phyloP scores from a whole-genome alignment of 2,113 vertebrate species.

The Aspiorhynchus laticeps region DNA sequence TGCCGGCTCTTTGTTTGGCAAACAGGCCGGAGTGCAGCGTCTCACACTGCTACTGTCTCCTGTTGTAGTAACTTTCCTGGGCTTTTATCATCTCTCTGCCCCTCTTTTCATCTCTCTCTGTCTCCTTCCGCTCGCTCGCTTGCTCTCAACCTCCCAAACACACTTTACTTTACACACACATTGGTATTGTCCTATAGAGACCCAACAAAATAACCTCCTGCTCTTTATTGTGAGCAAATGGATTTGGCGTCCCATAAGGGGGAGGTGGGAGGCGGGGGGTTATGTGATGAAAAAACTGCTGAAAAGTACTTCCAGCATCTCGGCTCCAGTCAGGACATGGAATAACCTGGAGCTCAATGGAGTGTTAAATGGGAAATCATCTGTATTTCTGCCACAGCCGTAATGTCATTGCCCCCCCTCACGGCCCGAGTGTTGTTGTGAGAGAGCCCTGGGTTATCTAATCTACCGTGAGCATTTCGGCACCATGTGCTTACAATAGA shows the following conservation, averaged over 20 bases:
- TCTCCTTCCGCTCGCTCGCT: conserved; percentile 7
- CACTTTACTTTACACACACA: conserved; percentile 31
- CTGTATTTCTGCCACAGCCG: conserved; percentile 83
- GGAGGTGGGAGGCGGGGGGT: conserved; percentile 32
- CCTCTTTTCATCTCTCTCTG: conserved; percentile 40
- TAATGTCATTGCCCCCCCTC: conserved; percentile 73
- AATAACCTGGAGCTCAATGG: conserved; percentile 83
- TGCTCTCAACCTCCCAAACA: conserved; percentile 46
- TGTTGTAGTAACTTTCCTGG: conserved; percentile 58
- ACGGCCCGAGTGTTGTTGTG: conserved; percentile 37
- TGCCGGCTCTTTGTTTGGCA: conserved; percentile 72
- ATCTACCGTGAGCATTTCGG: conserved; percentile 60
- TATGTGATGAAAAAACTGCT: conserved; percentile 65
- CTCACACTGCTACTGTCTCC: conserved; percentile 59
- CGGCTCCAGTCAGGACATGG: conserved; percentile 69
- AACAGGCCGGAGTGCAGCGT: conserved; percentile 63
- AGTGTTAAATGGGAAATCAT: conserved; percentile 90
- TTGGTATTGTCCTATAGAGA: conserved; percentile 29
- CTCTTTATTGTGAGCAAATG: conserved; percentile 63
- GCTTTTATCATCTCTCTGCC: conserved; percentile 42
- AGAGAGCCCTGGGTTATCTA: conserved; percentile 58
- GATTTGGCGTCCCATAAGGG: conserved; percentile 59
- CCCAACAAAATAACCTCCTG: conserved; percentile 37
- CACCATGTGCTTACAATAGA: conserved; percentile 61
- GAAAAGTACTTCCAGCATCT: conserved; percentile 65